These are phyloP conservation scores for Oryzias dopingdopingensis DNA, from an alignment of 2,797 vertebrate species.

Conservation along the genomic window DNA sequence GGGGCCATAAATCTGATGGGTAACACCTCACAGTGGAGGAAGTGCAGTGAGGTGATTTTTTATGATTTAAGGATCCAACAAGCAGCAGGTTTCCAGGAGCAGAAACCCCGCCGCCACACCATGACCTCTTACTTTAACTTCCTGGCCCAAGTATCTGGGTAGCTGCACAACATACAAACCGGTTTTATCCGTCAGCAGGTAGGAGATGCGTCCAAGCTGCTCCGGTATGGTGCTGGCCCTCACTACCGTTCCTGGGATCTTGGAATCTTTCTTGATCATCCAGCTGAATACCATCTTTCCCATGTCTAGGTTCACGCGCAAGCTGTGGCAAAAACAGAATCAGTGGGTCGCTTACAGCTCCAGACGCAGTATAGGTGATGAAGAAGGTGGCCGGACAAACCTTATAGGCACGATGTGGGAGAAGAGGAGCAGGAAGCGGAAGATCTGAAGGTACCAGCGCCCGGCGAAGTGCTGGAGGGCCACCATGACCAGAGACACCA, in stretches of 20 bases:
- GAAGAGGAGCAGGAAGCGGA: conserved; percentile 94
- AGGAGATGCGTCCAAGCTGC: conserved; percentile 95
- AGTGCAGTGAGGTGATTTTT: conserved; percentile 40
- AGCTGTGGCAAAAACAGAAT: conserved; percentile 60
- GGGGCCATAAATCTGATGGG: conserved; percentile 68
- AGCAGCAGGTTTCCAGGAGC: conserved; percentile 56
- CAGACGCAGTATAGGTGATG: not conserved
- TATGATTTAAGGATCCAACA: conserved; percentile 74
- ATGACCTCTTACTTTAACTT: conserved; percentile 38
- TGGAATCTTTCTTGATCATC: conserved; percentile 96
- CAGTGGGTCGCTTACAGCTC: fast-evolving
- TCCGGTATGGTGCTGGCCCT: conserved; percentile 97
- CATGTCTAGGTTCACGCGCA: conserved; percentile 98
- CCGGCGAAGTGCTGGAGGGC: conserved; percentile 96
- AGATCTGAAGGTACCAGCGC: conserved; percentile 97
- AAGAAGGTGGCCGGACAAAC: conserved; percentile 60
- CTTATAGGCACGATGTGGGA: conserved; percentile 98
- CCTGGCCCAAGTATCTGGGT: conserved; percentile 9
- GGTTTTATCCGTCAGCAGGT: conserved; percentile 97
- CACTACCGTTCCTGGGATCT: conserved; percentile 95
- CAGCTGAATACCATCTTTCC: conserved; percentile 99
- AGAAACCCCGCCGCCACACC: conserved; percentile 35
- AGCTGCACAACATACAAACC: conserved; percentile 67
- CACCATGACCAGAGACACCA: conserved; percentile 97
- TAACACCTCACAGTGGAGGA: conserved; percentile 54